These are phyloP conservation scores for Eulemur rubriventer DNA, from an alignment of 2,797 vertebrate species.

Conservation along the genomic window DNA sequence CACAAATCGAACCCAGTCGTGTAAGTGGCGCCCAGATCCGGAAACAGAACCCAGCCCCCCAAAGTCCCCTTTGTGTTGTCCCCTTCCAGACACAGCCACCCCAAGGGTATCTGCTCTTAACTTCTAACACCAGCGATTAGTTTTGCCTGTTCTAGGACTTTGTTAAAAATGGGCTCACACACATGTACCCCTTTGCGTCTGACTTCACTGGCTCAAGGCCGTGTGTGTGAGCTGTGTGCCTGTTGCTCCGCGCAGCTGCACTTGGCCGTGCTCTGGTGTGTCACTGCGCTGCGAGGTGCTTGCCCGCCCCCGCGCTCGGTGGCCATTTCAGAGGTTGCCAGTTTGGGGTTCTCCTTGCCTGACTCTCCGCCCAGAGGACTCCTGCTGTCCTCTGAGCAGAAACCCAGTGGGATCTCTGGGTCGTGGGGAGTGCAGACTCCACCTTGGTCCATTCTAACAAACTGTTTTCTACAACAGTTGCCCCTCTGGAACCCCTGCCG, in stretches of 20 bases:
- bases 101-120: accelerated
- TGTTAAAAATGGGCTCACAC: accelerated
- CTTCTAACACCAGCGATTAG: no score
- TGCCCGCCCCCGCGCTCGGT: accelerated
- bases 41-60: not conserved
- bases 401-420: not conserved
- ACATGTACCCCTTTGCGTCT: not conserved
- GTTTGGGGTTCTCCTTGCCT: accelerated
- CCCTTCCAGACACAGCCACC: not conserved
- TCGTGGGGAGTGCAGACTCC: not conserved
- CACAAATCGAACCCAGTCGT: not conserved
- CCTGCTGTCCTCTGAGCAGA: not conserved
- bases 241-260: accelerated
- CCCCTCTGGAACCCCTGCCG: not conserved
- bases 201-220: not conserved
- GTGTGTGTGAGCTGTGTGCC: accelerated
- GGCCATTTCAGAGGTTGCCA: accelerated
- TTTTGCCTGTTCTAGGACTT: not conserved
- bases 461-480: not conserved
- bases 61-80: no score
- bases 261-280: not conserved
- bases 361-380: not conserved
- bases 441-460: not conserved
- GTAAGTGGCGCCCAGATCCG: not conserved
- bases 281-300: accelerated